Evolutionary conservation across 2,888 invertebrate species (phyloP).

Genomic region (Odontocerum albicorne): DNA sequence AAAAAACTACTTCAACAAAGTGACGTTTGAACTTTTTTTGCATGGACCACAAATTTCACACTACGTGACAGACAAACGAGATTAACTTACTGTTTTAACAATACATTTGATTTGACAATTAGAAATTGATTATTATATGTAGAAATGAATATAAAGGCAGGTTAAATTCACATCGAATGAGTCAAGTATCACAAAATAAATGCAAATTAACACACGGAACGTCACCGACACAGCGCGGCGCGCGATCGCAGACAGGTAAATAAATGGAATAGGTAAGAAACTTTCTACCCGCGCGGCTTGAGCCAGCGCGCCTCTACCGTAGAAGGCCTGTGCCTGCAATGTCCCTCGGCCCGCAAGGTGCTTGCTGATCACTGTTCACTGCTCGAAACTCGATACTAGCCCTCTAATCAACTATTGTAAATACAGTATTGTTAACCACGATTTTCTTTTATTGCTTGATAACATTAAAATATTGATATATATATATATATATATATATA

Average conservation of each 20-base stretch:
- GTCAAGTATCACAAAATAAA: conserved; percentile 5
- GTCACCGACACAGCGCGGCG: conserved; percentile 12
- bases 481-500: too few relatives aligned
- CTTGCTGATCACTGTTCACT: too few relatives aligned
- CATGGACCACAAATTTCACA: conserved; percentile 6
- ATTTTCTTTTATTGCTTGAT: too few relatives aligned
- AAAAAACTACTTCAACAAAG: conserved; percentile 1
- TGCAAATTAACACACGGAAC: conserved; percentile 12
- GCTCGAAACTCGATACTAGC: too few relatives aligned
- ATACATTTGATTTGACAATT: neutral
- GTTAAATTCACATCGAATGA: conserved; percentile 1
- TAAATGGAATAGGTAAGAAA: conserved; percentile 15
- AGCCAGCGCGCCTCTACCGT: conserved; percentile 2
- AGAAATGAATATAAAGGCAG: neutral
- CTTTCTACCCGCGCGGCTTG: conserved; percentile 20
- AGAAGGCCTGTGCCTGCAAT: conserved; percentile 13
- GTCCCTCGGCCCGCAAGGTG: too few relatives aligned
- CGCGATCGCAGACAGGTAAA: conserved; percentile 21
- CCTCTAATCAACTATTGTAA: too few relatives aligned
- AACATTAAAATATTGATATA: too few relatives aligned
- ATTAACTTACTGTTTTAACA: conserved; percentile 5
- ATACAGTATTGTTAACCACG: too few relatives aligned
- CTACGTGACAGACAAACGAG: conserved; percentile 14
- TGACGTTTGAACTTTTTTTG: conserved; percentile 29
- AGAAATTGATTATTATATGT: neutral